Conservation (phyloP, 2,797 vertebrate genomes). For the Pantherophis vulpinus region DNA sequence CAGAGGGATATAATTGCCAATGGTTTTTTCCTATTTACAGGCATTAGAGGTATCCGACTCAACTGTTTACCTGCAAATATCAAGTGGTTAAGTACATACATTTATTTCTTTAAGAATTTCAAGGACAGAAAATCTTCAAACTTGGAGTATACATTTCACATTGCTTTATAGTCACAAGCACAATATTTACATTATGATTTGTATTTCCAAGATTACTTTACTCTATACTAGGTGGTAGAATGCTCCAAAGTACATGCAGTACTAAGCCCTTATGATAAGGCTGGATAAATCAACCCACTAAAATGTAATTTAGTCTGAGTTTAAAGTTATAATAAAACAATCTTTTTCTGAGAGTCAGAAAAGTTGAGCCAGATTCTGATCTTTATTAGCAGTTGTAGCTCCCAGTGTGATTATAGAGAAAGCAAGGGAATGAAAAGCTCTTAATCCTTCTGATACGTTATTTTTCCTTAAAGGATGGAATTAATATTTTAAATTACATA, state of each 20-base stretch:
- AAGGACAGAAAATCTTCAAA: slow-evolving; percentile 39
- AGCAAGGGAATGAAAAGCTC: neutral
- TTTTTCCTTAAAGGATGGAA: neutral
- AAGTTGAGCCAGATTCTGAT: neutral
- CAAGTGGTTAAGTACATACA: slow-evolving; percentile 38
- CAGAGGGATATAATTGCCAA: neutral
- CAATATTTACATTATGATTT: slow-evolving; percentile 54
- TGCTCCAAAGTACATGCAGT: slow-evolving; percentile 40
- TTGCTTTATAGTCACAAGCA: slow-evolving; percentile 63
- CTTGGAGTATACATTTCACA: slow-evolving; percentile 47
- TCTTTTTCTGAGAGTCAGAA: slow-evolving; percentile 13
- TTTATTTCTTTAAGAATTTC: slow-evolving; percentile 54
- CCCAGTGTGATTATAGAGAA: neutral
- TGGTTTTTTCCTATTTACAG: neutral
- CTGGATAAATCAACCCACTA: slow-evolving; percentile 52
- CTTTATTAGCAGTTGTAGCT: slow-evolving; percentile 5
- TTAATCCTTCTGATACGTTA: neutral
- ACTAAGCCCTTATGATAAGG: slow-evolving; percentile 21
- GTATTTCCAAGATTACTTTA: slow-evolving; percentile 45
- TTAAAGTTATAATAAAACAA: slow-evolving; percentile 29
- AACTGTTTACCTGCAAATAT: slow-evolving; percentile 37
- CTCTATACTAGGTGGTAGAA: slow-evolving; percentile 37
- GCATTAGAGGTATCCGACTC: slow-evolving; percentile 31
- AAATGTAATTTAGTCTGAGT: slow-evolving; percentile 48
- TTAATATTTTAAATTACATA: slow-evolving; percentile 11